phyloP scores from a whole-genome alignment of 2,888 invertebrate species.

The Luperina testacea region DNA sequence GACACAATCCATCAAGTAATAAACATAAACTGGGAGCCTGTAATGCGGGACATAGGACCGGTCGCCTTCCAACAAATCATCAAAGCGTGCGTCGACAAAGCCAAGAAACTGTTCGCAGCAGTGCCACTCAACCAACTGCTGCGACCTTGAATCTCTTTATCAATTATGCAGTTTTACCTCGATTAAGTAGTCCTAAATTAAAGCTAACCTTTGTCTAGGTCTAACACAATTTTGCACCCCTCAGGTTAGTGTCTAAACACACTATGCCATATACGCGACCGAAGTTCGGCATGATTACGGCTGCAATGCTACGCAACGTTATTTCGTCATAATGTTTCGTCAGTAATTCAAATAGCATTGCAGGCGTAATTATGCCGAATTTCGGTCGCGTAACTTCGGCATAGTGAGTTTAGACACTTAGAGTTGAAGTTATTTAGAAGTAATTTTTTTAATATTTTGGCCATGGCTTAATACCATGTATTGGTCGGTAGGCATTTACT shows the following conservation, averaged over 20 bases:
- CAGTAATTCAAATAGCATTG: too few relatives aligned
- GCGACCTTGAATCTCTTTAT: constrained; percentile 67
- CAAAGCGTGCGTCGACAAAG: constrained; percentile 83
- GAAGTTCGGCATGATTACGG: too few relatives aligned
- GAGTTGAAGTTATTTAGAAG: background rate
- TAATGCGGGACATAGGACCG: constrained; percentile 87
- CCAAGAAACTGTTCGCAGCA: constrained; percentile 85
- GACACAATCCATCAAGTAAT: constrained; percentile 83
- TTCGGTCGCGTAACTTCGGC: too few relatives aligned
- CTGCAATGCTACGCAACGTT: too few relatives aligned
- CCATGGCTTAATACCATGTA: background rate
- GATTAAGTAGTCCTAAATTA: background rate
- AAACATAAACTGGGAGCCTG: constrained; percentile 87
- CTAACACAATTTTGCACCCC: background rate
- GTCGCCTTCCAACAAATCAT: constrained; percentile 86
- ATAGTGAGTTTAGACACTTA: background rate
- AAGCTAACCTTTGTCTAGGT: background rate
- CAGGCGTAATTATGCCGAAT: too few relatives aligned
- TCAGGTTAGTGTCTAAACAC: too few relatives aligned
- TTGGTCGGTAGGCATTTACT: background rate
- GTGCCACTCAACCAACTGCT: constrained; percentile 80
- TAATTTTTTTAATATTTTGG: too few relatives aligned
- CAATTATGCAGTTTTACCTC: constrained; percentile 20
- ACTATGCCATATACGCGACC: too few relatives aligned
- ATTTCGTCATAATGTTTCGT: too few relatives aligned